Percentiles rank a stretch among this genome's conserved stretches.
Conservation (phyloP, 2,888 invertebrate species). For the Furcula furcula region DNA sequence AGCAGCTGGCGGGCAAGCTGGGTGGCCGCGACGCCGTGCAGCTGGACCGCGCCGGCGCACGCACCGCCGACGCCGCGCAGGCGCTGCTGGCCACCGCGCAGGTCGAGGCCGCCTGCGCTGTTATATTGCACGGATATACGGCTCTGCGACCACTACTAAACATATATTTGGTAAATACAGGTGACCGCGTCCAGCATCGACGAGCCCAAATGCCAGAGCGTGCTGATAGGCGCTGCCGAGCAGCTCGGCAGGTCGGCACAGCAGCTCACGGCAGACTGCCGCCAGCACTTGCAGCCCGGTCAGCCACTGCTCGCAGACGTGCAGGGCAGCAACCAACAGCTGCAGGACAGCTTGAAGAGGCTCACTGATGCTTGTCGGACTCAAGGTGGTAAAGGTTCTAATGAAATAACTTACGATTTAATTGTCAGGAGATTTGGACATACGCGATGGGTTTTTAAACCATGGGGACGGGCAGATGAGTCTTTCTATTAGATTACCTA, state of each 20-base stretch:
- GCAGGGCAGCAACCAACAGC: constrained; percentile 15
- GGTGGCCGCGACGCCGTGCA: constrained; percentile 23
- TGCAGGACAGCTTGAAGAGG: constrained; percentile 28
- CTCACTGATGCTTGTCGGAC: constrained; percentile 26
- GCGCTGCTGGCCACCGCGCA: constrained; percentile 40
- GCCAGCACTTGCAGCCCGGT: constrained; percentile 10
- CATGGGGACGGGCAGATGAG: no score
- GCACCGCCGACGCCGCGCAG: constrained; percentile 40
- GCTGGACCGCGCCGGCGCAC: constrained; percentile 29
- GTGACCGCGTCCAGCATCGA: constrained; percentile 35
- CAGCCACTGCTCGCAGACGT: constrained; percentile 20
- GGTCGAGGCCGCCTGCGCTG: constrained; percentile 25
- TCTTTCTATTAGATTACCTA: no score
- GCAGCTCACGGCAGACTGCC: constrained; percentile 21
- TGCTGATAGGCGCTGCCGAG: constrained; percentile 13
- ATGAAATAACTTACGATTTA: no score
- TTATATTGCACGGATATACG: no score
- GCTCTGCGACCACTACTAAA: neutral
- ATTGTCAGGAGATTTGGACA: no score
- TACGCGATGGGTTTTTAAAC: no score
- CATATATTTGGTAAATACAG: constrained; percentile 13
- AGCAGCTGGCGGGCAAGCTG: constrained; percentile 28
- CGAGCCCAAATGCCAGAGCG: constrained; percentile 30
- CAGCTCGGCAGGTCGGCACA: constrained; percentile 17
- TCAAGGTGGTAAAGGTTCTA: constrained; percentile 8